A percentile compares a stretch with the other conserved stretches of the same genome.
Evolutionary conservation across 2,797 vertebrate genomes (phyloP).

Genomic region (Scolopax rusticola): DNA sequence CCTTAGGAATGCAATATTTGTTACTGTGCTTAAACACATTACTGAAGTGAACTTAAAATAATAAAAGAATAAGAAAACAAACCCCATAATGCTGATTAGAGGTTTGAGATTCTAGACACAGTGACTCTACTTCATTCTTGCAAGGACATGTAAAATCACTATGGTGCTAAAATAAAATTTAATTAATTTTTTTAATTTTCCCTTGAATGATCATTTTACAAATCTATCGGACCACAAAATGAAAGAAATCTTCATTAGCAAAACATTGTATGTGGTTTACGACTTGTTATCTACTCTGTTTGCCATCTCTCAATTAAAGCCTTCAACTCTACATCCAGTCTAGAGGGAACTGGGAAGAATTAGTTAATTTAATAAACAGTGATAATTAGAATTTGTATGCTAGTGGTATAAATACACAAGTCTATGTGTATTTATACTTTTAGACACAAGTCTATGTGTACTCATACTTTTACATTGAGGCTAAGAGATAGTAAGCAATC

Average conservation of each 20-base stretch:
- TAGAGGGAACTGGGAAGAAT: background rate
- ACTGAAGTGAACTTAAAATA: background rate
- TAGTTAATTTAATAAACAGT: background rate
- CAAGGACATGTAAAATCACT: background rate
- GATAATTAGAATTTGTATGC: background rate
- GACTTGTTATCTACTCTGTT: background rate
- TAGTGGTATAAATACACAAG: background rate
- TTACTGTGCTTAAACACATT: background rate
- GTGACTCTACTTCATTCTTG: background rate
- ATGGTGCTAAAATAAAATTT: background rate
- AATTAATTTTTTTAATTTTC: background rate
- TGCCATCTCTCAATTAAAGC: background rate
- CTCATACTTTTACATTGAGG: background rate
- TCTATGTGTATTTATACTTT: background rate
- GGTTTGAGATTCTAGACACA: background rate
- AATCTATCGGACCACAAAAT: background rate
- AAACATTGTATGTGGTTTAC: too few species aligned
- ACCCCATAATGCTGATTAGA: fast-evolving
- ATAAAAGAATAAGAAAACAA: background rate
- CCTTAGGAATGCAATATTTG: background rate
- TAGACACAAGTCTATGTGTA: too few species aligned
- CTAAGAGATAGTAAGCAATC: background rate
- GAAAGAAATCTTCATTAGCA: background rate
- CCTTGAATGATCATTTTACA: background rate
- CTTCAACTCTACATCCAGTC: background rate